Base-by-base conservation (phyloP, 2,797 vertebrate species). In the Phrynocephalus forsythii region DNA sequence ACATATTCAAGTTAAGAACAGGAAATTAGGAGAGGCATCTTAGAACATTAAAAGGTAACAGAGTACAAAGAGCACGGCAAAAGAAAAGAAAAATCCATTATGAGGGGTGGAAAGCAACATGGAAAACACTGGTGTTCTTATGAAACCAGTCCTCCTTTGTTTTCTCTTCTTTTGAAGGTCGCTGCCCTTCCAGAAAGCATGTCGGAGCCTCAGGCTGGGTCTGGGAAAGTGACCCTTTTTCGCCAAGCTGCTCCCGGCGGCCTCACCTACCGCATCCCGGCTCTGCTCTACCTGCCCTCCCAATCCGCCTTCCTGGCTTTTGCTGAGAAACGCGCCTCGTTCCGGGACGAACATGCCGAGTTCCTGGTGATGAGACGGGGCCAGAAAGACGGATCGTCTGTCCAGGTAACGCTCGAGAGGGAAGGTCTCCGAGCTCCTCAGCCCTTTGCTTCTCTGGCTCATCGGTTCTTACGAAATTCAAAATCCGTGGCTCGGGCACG, bases 301-400 rank as follows among this genome's bases (percentile, higher is more conserved):
- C 90, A 91, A 52, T 93, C 90, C 78, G 96, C 94, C 24, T 97
- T 97, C 92, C 96, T 98, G 18, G 97, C 97, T 68, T 97, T 98
- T 91, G 97, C 97, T 33, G 98, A 98, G 91, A 97, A 97, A 73
- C 96, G 97, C 85, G 90, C 94, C 3, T 95, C 97, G 0, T 88
- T 95, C 8, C 4, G 0, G n/a, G 98, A 98, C 86, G 52, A 88
- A 0, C 91, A 97, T 26, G 97, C 97, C 24, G 94, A 96, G 89
- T 79, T 94, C 3, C 93, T 98, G 33, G 98, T 98, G 1, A 96
- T 98, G 96, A 97, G 97, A 91, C 96, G 96, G 82, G 97, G 97
- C 22, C 91, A 0, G 44, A 88, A 84, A 38, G 38, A 75, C 1
- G 87, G 87, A 1, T 1, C 88, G 7, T 3, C 92, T 18, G 82